Conservation (phyloP, 2,797 vertebrate species). For the Clarias laeviceps region DNA sequence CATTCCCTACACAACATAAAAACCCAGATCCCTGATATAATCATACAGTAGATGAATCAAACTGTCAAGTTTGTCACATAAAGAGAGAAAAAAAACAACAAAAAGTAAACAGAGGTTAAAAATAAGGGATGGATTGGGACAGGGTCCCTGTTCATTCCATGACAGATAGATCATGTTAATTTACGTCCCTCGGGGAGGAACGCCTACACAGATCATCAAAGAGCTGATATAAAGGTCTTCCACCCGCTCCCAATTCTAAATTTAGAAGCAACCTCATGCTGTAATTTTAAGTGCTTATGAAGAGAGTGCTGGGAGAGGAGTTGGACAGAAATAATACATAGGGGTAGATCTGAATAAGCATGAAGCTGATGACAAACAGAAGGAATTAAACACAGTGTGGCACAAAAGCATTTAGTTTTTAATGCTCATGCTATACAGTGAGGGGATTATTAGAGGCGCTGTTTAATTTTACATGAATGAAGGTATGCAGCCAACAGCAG, state of each 20-base stretch:
- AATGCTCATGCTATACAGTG: constrained; percentile 26
- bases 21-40: not conserved
- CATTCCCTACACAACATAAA: constrained; percentile 10
- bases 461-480: not conserved
- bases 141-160: not conserved
- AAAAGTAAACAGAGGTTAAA: not conserved
- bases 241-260: constrained; percentile 41
- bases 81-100: not conserved
- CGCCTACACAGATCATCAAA: not conserved
- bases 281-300: constrained; percentile 38
- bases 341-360: not conserved
- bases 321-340: not conserved
- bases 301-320: constrained; percentile 16
- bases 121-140: not conserved
- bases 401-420: constrained; percentile 21
- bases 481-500: constrained; percentile 46
- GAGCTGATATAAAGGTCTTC: constrained; percentile 9
- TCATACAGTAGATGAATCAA: not conserved
- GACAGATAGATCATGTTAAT: constrained; percentile 9
- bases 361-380: not conserved
- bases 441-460: not conserved
- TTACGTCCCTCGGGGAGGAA: not conserved
- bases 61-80: not conserved
- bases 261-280: constrained; percentile 46
- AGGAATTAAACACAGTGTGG: not conserved